Conservation (phyloP, 2,888 invertebrate species). For the Ellobium chinense region DNA sequence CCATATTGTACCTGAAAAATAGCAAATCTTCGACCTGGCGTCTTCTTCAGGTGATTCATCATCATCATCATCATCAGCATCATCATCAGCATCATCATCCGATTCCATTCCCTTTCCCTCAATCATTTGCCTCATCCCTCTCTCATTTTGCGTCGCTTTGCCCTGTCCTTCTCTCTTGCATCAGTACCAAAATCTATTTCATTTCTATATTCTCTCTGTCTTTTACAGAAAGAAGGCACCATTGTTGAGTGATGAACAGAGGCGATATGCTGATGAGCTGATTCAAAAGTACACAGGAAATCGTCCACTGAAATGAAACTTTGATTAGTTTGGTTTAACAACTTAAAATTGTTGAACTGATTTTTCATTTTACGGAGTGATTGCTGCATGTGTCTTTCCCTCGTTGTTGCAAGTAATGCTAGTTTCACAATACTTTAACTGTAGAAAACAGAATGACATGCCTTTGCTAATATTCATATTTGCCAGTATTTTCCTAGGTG, state of each 20-base stretch:
- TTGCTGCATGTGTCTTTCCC: not conserved
- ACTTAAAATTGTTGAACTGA: too few species aligned
- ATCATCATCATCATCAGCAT: too few species aligned
- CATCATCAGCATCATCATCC: too few species aligned
- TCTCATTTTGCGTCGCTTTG: not conserved
- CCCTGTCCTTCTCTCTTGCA: not conserved
- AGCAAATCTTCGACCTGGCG: too few species aligned
- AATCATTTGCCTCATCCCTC: not conserved
- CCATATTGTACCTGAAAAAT: too few species aligned
- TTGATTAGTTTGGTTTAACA: too few species aligned
- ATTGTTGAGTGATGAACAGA: conserved; percentile 67
- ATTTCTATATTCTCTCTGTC: not conserved
- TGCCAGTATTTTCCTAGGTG: too few species aligned
- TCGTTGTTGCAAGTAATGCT: not conserved
- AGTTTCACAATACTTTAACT: too few species aligned
- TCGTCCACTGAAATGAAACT: not conserved
- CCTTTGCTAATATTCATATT: too few species aligned
- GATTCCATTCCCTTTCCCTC: too few species aligned
- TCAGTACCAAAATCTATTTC: not conserved
- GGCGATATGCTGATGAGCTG: conserved; percentile 70
- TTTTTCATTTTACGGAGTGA: not conserved
- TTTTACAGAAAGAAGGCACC: conserved; percentile 55
- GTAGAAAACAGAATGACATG: too few species aligned
- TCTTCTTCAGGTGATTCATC: too few species aligned
- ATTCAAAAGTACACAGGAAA: conserved; percentile 71